Conservation (phyloP, 2,797 vertebrate genomes). For the Gastrophryne carolinensis region DNA sequence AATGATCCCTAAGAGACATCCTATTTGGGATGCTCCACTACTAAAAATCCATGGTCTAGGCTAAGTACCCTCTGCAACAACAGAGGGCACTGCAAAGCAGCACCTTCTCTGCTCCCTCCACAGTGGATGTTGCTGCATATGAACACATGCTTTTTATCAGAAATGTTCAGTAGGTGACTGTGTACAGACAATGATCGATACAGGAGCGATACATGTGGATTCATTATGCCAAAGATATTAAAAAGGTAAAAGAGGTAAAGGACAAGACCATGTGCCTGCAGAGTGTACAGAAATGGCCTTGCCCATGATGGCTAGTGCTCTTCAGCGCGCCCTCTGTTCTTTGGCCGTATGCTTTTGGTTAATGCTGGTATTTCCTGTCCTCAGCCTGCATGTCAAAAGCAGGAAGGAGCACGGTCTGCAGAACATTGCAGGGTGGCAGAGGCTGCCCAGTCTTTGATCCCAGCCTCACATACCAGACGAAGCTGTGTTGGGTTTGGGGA, state of each 20-base stretch:
- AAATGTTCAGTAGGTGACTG: neutral
- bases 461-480: conserved; percentile 46
- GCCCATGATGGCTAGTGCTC: conserved; percentile 9
- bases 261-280: neutral
- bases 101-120: neutral
- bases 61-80: no score
- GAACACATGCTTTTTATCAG: neutral
- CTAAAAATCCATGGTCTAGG: no score
- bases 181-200: neutral
- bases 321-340: conserved; percentile 9
- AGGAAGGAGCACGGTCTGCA: conserved; percentile 41
- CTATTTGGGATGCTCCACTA: no score
- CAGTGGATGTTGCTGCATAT: no score
- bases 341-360: conserved; percentile 44
- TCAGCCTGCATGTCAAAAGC: conserved; percentile 25
- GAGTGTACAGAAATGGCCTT: neutral
- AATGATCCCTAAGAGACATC: no score
- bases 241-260: neutral
- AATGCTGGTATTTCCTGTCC: conserved; percentile 49
- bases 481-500: conserved; percentile 52
- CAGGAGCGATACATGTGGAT: neutral
- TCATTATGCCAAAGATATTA: neutral
- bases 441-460: conserved; percentile 49
- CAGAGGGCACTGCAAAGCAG: no score
- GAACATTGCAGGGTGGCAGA: conserved; percentile 44